Conservation (phyloP, 2,113 vertebrate genomes). For the Telmatochromis sp. region DNA sequence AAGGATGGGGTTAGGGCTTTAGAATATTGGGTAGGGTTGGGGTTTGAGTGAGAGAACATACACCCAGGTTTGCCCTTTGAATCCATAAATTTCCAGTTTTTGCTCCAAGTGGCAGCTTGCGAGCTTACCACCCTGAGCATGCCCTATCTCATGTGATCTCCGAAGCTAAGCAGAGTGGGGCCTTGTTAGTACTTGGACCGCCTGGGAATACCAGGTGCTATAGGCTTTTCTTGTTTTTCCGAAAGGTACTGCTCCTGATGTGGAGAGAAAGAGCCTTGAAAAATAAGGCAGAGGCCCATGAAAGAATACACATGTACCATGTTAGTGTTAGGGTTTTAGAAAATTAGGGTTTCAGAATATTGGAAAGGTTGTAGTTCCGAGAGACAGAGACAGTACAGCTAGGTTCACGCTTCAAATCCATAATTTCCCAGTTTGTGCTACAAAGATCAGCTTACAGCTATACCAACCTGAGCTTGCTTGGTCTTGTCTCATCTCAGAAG, state of each 20-base stretch:
- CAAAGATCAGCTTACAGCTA: not conserved
- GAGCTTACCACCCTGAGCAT: not conserved
- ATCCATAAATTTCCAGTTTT: not conserved
- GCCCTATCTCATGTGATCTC: not conserved
- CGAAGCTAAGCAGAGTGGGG: not conserved
- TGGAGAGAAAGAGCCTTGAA: not conserved
- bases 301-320: not conserved
- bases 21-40: not conserved
- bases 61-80: not conserved
- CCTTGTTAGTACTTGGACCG: not conserved
- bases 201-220: not conserved
- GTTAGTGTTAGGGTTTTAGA: not conserved
- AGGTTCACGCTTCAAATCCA: not conserved
- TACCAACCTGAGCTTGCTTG: not conserved
- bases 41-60: not conserved
- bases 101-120: not conserved
- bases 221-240: not conserved
- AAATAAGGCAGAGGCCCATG: not conserved
- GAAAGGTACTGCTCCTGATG: not conserved
- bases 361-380: not conserved
- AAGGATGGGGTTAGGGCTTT: not conserved
- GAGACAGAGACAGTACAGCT: not conserved
- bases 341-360: not conserved
- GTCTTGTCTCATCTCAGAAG: not conserved
- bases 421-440: not conserved